Conservation (phyloP, 2,113 vertebrate genomes). For the Morone chrysops region DNA sequence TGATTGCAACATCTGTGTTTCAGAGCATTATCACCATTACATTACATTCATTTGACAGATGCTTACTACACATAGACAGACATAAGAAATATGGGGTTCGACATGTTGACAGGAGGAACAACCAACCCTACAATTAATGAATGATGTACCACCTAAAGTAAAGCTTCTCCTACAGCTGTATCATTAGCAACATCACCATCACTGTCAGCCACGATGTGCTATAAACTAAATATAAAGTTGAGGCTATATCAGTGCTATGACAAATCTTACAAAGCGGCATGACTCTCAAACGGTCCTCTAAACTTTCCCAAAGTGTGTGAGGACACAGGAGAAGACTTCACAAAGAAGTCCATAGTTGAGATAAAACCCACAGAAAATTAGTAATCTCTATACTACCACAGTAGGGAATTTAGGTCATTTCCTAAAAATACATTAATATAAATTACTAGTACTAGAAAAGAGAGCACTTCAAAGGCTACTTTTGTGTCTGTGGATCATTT, state of each 20-base stretch:
- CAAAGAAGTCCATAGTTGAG: background rate
- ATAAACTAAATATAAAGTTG: background rate
- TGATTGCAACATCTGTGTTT: background rate
- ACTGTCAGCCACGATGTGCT: background rate
- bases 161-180: too few species aligned
- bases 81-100: background rate
- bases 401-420: constrained; percentile 9
- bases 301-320: background rate
- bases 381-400: constrained; percentile 3
- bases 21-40: background rate
- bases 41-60: background rate
- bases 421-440: constrained; percentile 10
- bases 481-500: constrained; percentile 17
- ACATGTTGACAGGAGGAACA: background rate
- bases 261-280: background rate
- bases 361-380: background rate
- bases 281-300: background rate
- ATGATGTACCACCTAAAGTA: background rate
- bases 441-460: constrained; percentile 15
- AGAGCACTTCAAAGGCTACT: constrained; percentile 15
- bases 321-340: background rate
- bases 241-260: background rate
- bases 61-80: background rate
- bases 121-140: background rate
- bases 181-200: background rate